phyloP scores from a whole-genome alignment of 2,797 vertebrate genomes.

The Limosa lapponica region DNA sequence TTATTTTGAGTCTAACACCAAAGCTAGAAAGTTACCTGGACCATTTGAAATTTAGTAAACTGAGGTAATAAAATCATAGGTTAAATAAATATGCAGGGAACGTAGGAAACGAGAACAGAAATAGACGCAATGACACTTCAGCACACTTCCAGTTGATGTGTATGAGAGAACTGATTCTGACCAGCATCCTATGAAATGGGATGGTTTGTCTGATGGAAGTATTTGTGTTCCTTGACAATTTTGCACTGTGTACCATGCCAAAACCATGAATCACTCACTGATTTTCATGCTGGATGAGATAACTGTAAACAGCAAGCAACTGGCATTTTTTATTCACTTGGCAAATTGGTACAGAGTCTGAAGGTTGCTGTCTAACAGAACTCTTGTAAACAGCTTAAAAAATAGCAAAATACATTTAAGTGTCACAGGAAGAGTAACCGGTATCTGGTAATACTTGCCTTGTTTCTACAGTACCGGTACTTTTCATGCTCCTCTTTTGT shows the following conservation, averaged over 20 bases:
- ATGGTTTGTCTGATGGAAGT: conserved; percentile 23
- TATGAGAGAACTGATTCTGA: not conserved
- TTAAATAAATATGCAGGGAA: not conserved
- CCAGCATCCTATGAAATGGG: not conserved
- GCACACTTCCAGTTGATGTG: conserved; percentile 7
- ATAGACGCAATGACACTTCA: not conserved
- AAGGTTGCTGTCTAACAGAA: conserved; percentile 42
- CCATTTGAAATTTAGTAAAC: not conserved
- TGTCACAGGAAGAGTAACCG: not conserved
- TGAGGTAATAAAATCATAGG: not conserved
- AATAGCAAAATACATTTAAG: not conserved
- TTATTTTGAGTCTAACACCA: not conserved
- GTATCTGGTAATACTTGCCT: rapidly evolving
- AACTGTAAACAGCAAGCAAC: conserved; percentile 12
- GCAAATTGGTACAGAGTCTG: conserved; percentile 36
- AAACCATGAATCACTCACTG: not conserved
- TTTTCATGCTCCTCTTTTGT: not conserved
- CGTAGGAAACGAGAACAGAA: not conserved
- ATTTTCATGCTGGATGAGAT: conserved; percentile 26
- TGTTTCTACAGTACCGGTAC: not conserved
- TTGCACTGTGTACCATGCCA: not conserved
- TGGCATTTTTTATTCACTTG: conserved; percentile 31
- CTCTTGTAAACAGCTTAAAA: conserved; percentile 3
- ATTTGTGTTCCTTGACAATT: conserved; percentile 10
- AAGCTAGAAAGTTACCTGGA: not conserved